phyloP scores from a whole-genome alignment of 2,888 invertebrate genomes.

The Acanthococcus lagerstroemiae region DNA sequence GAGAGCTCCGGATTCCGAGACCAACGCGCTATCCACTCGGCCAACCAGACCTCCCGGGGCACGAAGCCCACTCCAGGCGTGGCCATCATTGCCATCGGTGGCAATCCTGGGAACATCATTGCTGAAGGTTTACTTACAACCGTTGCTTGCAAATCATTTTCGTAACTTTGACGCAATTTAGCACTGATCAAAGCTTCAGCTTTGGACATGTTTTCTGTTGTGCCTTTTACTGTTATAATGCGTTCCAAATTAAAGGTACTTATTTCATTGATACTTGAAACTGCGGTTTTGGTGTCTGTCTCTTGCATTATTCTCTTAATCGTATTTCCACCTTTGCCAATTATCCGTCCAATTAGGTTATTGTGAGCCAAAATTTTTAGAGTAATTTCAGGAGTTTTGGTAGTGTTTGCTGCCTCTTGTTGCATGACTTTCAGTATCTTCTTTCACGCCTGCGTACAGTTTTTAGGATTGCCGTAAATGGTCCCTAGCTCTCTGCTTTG shows the following conservation, averaged over 20 bases:
- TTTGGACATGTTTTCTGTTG: slow-evolving; percentile 81
- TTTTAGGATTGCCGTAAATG: slow-evolving; percentile 94
- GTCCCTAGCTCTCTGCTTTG: slow-evolving; percentile 89
- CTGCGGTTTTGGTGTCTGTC: slow-evolving; percentile 92
- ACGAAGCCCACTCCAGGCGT: slow-evolving; percentile 65
- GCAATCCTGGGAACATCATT: slow-evolving; percentile 89
- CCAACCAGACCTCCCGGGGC: no score
- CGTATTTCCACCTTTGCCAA: slow-evolving; percentile 93
- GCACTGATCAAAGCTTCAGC: slow-evolving; percentile 93
- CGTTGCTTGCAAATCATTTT: slow-evolving; percentile 74
- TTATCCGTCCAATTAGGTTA: slow-evolving; percentile 93
- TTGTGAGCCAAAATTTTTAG: slow-evolving; percentile 95
- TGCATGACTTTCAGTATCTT: slow-evolving; percentile 96
- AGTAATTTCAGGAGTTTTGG: slow-evolving; percentile 68
- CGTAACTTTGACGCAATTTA: slow-evolving; percentile 91
- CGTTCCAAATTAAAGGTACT: slow-evolving; percentile 91
- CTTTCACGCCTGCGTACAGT: slow-evolving; percentile 95
- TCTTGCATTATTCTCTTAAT: slow-evolving; percentile 98
- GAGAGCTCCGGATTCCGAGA: no score
- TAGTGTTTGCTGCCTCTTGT: slow-evolving; percentile 85
- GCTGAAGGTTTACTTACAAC: slow-evolving; percentile 58
- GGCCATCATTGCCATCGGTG: slow-evolving; percentile 95
- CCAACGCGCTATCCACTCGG: no score
- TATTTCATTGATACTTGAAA: slow-evolving; percentile 82
- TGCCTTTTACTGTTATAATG: slow-evolving; percentile 91